Percentiles rank a stretch among this genome's conserved stretches.
These are phyloP conservation scores for Sminthurinus signatus DNA, from an alignment of 1,140 invertebrate species.

Conservation along the genomic window DNA sequence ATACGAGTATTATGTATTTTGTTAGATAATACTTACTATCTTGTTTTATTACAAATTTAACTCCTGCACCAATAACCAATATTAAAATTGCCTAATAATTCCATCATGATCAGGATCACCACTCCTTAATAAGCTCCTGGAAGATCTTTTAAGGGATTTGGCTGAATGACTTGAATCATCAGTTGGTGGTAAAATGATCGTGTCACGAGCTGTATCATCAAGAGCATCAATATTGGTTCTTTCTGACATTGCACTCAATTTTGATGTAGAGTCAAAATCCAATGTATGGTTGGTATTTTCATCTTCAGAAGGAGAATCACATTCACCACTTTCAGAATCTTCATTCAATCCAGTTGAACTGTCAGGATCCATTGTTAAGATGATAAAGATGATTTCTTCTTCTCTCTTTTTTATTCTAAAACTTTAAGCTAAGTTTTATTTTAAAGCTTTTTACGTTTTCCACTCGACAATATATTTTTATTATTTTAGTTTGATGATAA, in stretches of 20 bases:
- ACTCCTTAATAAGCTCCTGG: background rate
- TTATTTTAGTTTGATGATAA: no score
- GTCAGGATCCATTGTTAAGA: slow-evolving; percentile 28
- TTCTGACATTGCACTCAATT: slow-evolving; percentile 23
- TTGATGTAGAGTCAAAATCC: slow-evolving; percentile 23
- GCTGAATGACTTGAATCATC: background rate
- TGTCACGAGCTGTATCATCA: slow-evolving; percentile 33
- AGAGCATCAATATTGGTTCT: slow-evolving; percentile 34
- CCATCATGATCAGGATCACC: slow-evolving; percentile 30
- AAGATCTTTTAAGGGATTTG: background rate
- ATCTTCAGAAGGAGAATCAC: slow-evolving; percentile 20
- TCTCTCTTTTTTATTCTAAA: no score
- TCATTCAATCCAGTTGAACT: slow-evolving; percentile 31
- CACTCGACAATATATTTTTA: no score
- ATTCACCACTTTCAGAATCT: slow-evolving; percentile 32
- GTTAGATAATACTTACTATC: no score
- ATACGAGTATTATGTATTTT: no score
- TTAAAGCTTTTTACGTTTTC: no score
- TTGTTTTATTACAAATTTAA: no score
- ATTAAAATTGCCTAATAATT: no score
- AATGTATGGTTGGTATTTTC: slow-evolving; percentile 23
- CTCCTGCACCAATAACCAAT: no score
- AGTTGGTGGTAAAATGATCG: slow-evolving; percentile 27
- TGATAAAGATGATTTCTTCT: no score
- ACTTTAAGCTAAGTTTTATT: no score